phyloP scores from a whole-genome alignment of 2,888 invertebrate species.

The Norana najaformis region DNA sequence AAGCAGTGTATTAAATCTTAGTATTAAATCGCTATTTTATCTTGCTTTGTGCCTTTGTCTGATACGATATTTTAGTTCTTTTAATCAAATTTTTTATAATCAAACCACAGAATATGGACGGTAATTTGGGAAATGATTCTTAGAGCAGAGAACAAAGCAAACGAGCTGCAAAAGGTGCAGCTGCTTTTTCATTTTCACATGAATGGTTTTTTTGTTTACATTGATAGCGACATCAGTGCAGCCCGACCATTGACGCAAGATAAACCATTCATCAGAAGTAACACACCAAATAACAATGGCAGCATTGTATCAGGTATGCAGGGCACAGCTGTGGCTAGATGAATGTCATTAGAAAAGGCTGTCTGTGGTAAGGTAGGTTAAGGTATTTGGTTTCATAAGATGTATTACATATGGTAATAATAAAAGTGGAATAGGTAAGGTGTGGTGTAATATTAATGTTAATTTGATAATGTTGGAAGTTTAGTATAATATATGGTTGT shows the following conservation, averaged over 20 bases:
- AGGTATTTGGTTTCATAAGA: neutral
- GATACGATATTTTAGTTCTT: neutral
- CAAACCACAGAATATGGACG: neutral
- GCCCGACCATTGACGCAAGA: conserved; percentile 19
- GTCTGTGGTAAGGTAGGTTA: neutral
- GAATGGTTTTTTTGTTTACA: neutral
- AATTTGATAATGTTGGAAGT: too few relatives aligned
- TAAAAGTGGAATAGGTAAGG: too few relatives aligned
- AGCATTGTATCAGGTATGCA: neutral
- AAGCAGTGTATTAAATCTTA: neutral
- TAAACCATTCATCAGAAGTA: neutral
- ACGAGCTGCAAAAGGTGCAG: neutral
- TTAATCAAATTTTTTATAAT: neutral
- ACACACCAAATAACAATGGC: conserved; percentile 14
- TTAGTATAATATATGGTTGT: neutral
- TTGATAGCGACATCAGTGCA: conserved; percentile 19
- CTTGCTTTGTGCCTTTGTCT: neutral
- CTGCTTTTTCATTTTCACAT: neutral
- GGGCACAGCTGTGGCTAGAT: neutral
- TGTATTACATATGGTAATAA: too few relatives aligned
- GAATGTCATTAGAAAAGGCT: neutral
- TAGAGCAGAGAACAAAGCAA: neutral
- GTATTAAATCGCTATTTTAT: neutral
- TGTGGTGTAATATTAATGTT: too few relatives aligned
- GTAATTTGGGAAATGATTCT: neutral